Percentiles rank a stretch among this genome's conserved stretches.
These are phyloP conservation scores for Vombatus ursinus DNA, from an alignment of 2,113 vertebrate species.

Conservation along the genomic window DNA sequence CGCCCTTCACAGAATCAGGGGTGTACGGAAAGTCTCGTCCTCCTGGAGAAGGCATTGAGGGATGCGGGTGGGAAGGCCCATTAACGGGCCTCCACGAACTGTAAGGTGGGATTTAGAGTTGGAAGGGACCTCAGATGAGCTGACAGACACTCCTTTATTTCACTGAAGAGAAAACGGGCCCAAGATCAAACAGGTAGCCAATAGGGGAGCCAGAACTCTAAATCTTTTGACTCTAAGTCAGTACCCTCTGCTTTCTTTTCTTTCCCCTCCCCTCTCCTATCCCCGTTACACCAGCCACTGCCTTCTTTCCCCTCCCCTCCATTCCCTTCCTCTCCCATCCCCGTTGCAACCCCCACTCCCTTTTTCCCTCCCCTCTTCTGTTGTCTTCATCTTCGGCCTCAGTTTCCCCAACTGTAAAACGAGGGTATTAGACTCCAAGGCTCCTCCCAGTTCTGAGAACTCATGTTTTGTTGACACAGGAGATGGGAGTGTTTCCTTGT, in stretches of 20 bases:
- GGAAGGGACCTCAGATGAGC: not conserved
- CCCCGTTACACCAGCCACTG: not conserved
- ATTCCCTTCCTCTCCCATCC: too few relatives aligned
- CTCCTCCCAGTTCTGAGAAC: not conserved
- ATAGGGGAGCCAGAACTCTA: not conserved
- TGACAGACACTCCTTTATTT: not conserved
- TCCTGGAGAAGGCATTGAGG: not conserved
- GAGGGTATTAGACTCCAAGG: not conserved
- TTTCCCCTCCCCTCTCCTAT: not conserved
- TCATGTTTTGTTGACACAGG: not conserved
- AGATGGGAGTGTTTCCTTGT: not conserved
- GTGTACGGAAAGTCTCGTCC: fast-evolving
- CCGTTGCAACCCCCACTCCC: too few relatives aligned
- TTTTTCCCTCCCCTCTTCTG: not conserved
- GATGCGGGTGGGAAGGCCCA: too few relatives aligned
- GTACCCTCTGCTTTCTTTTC: not conserved
- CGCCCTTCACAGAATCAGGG: not conserved
- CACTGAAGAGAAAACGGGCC: not conserved
- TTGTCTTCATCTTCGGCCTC: not conserved
- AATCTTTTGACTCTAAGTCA: not conserved
- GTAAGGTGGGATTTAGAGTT: not conserved
- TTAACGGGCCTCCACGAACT: fast-evolving
- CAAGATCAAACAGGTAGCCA: not conserved
- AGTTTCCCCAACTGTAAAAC: not conserved
- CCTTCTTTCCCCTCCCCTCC: not conserved